Evolutionary conservation across 2,113 vertebrate genomes (phyloP).

Genomic region (Synchiropus splendidus): DNA sequence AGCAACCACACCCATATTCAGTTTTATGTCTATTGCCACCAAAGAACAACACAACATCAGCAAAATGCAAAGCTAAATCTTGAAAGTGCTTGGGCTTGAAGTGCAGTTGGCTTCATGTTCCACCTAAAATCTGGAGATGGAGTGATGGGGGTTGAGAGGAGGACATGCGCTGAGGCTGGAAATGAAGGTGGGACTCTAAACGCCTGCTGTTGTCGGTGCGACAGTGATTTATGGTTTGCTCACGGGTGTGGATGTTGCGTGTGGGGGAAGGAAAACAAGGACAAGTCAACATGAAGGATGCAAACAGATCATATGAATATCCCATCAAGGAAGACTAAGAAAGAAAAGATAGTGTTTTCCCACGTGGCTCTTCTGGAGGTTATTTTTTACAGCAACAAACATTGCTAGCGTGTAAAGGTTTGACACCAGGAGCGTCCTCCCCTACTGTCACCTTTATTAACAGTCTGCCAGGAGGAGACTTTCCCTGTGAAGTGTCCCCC

Average conservation of each 20-base stretch:
- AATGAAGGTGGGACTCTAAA: slow-evolving; percentile 23
- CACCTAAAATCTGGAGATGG: no score
- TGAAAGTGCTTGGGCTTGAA: slow-evolving; percentile 25
- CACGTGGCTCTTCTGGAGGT: no score
- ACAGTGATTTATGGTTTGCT: slow-evolving; percentile 45
- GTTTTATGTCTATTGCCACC: no score
- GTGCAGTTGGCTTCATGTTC: slow-evolving; percentile 2
- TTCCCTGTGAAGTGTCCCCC: slow-evolving; percentile 25
- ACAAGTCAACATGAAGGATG: slow-evolving; percentile 11
- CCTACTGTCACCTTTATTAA: slow-evolving; percentile 60
- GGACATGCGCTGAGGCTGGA: slow-evolving; percentile 12
- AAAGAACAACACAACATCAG: no score
- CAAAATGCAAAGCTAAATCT: no score
- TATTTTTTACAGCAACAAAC: no score
- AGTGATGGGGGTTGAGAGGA: slow-evolving; percentile 10
- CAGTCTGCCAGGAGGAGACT: slow-evolving; percentile 51
- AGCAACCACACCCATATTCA: no score
- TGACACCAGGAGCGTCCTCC: slow-evolving; percentile 33
- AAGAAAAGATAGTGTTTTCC: background rate
- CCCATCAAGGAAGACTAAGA: slow-evolving; percentile 5
- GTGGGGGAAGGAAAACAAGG: slow-evolving; percentile 14
- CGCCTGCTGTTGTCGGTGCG: slow-evolving; percentile 24
- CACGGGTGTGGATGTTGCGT: slow-evolving; percentile 8
- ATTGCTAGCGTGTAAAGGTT: no score
- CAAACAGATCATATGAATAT: slow-evolving; percentile 15